Base-by-base conservation (phyloP, 2,888 invertebrate genomes). In the Arrhopalites spinosus region DNA sequence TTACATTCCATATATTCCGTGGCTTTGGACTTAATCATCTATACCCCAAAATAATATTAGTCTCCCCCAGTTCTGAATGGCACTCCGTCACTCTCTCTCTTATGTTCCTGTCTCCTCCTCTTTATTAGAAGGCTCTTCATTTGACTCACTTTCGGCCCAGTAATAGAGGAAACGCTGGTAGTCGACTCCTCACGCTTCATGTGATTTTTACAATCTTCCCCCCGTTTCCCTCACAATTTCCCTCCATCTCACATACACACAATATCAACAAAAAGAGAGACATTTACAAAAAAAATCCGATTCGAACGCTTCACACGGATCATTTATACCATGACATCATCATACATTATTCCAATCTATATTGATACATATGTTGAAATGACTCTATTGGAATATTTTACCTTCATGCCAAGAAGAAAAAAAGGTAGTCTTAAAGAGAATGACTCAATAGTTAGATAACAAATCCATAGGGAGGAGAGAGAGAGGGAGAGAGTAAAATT, bases 1-100 rank as follows among this genome's bases (percentile, higher is more conserved):
- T 59, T 43, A 66, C 45, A 66, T 29, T 29, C 63, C 30, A 8
- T 63, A 25, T 59, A 66, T 66, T 66, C 30, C 66, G 43, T 66
- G 66, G 66, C 74, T 74, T 68, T 23, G 68, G 68, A 74, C 68
- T 74, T 74, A 74, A 74, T 74, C 74, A 68, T 74, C 74, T 59
- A 45, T 66, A 67, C 61, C 71, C 74, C 74, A 61, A 74, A 74
- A 68, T 74, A 74, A 74, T 74, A 74, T 74, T 74, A 68, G 74
- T 74, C 74, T 74, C 68, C 71, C 71, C 71, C 59, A 25, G 11
- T 50, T 63, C 29, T 45, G 64, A 64, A 64, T 73, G 50, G 53
- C 45, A 66, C 53, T 68, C 73, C 56, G 67, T 67, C 59, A 67
- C 74, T 74, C 63, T 73, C 64, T 64, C 45, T 63, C 68, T 68